These are phyloP conservation scores for Nomada flava DNA, from an alignment of 2,888 invertebrate species.

Conservation along the genomic window DNA sequence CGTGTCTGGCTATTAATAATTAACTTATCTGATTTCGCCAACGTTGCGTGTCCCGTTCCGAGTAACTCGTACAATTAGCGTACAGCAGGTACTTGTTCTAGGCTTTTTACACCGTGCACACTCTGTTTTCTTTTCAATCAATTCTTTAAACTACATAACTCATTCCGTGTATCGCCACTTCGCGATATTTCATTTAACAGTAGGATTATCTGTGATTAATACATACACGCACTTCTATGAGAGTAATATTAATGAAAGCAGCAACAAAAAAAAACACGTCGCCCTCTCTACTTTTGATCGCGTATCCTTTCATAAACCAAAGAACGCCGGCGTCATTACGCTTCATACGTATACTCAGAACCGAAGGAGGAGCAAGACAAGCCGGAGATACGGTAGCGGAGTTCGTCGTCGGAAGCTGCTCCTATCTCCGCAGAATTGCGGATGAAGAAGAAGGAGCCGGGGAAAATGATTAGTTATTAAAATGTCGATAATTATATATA, in stretches of 20 bases:
- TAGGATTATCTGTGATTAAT: no score
- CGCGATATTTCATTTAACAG: not conserved
- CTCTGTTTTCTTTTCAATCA: not conserved
- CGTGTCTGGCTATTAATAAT: constrained; percentile 38
- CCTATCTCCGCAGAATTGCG: constrained; percentile 79
- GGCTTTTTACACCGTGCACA: not conserved
- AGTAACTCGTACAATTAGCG: not conserved
- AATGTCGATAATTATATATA: constrained; percentile 84
- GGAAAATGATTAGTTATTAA: constrained; percentile 84
- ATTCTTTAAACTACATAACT: constrained; percentile 17
- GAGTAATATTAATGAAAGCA: no score
- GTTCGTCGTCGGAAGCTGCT: constrained; percentile 82
- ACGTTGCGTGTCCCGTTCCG: constrained; percentile 14
- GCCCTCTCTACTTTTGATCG: constrained; percentile 2
- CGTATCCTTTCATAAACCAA: constrained; percentile 12
- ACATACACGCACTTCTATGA: no score
- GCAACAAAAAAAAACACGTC: no score
- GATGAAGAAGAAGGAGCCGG: constrained; percentile 73
- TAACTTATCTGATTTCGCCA: constrained; percentile 28
- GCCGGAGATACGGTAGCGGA: constrained; percentile 81
- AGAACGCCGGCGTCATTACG: constrained; percentile 28
- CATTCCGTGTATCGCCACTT: not conserved
- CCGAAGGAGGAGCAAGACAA: constrained; percentile 58
- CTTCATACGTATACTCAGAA: constrained; percentile 5
- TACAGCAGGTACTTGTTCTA: constrained; percentile 22